Evolutionary conservation across 92 coral and sea anemone genomes (phyloP).

Genomic region (Epizoanthus stellaris): DNA sequence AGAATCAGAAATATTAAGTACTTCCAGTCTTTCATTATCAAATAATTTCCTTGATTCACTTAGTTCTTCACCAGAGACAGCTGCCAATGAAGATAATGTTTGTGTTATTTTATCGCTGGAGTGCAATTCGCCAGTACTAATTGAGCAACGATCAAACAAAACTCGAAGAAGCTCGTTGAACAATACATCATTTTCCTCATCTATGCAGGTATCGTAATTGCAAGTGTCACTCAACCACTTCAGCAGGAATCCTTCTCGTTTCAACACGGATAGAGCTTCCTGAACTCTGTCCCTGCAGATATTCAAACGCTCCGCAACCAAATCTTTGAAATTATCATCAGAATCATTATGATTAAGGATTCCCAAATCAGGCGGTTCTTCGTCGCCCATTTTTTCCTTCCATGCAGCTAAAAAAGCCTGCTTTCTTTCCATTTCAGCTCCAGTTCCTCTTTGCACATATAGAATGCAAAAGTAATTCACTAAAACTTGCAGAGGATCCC

Average conservation of each 20-base stretch:
- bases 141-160: conserved; percentile 59
- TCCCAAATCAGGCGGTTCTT: conserved; percentile 68
- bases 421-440: conserved; percentile 65
- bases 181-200: conserved; percentile 55
- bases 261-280: conserved; percentile 58
- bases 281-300: conserved; percentile 67
- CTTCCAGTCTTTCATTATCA: not conserved
- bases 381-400: conserved; percentile 60
- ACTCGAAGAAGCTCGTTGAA: conserved; percentile 55
- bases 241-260: conserved; percentile 78
- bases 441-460: conserved; percentile 14
- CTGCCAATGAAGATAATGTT: conserved; percentile 22
- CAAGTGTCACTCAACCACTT: conserved; percentile 76
- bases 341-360: conserved; percentile 38
- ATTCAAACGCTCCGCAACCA: conserved; percentile 56
- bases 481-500: too few species aligned
- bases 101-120: conserved; percentile 21
- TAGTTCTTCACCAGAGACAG: conserved; percentile 20
- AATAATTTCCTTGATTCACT: conserved; percentile 15
- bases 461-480: not conserved
- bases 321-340: conserved; percentile 41
- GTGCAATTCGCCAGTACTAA: conserved; percentile 36
- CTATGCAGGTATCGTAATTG: conserved; percentile 35
- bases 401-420: conserved; percentile 72
- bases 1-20: conserved; percentile 7